These are phyloP conservation scores for Chionomys nivalis DNA, from an alignment of 2,113 vertebrate genomes.

Conservation along the genomic window DNA sequence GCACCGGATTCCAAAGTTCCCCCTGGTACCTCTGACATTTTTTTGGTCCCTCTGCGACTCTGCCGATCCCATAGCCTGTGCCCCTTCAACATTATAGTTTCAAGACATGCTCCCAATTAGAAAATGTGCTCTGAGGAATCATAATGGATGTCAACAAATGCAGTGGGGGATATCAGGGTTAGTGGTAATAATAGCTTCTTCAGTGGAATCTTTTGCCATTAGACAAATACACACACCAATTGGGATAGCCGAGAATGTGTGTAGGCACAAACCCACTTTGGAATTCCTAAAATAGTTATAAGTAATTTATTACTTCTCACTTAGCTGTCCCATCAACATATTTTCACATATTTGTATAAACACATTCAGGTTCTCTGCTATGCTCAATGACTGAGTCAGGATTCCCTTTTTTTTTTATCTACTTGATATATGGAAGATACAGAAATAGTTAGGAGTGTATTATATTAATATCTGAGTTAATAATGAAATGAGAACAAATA, in stretches of 20 bases:
- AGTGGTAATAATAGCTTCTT: conserved; percentile 18
- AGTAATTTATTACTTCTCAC: background rate
- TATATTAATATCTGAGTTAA: conserved; percentile 4
- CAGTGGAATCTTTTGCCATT: conserved; percentile 24
- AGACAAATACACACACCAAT: background rate
- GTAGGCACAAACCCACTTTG: background rate
- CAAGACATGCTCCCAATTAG: conserved; percentile 15
- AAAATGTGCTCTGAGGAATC: background rate
- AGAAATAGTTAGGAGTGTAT: conserved; percentile 25
- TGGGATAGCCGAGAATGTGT: background rate
- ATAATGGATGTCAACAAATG: conserved; percentile 18
- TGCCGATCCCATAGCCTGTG: background rate
- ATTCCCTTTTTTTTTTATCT: conserved; percentile 40
- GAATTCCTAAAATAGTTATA: background rate
- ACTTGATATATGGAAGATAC: background rate
- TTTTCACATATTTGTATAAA: conserved; percentile 26
- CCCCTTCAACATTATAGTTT: conserved; percentile 36
- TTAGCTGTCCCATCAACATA: background rate
- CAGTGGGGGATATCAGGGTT: background rate
- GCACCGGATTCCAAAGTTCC: too few relatives aligned
- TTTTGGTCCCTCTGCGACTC: too few relatives aligned
- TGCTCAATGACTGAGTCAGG: conserved; percentile 3
- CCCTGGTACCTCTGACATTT: too few relatives aligned
- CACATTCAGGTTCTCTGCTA: background rate
- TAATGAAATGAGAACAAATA: conserved; percentile 56